Evolutionary conservation across 2,797 vertebrate genomes (phyloP), one percentile per base, ranked within the genome.

Genomic region (Aselliscus stoliczkanus): DNA sequence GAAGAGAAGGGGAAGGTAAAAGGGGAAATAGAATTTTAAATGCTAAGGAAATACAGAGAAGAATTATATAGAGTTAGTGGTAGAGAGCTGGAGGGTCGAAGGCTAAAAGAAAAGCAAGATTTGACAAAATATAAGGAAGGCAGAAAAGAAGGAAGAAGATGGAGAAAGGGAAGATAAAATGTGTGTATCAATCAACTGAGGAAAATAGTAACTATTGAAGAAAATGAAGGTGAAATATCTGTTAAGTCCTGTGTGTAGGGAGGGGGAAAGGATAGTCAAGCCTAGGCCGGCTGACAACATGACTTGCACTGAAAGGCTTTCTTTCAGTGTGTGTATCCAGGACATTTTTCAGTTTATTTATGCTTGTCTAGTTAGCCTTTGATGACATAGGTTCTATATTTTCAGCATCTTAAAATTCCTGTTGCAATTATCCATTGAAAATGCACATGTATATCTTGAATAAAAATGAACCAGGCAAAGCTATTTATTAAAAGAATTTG

Each of bases 211-310:
- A 96, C 90, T 97, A 96, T 79, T 93, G 94, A 98, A 96, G 92
- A 97, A 97, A 97, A 95, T 82, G 83, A 96, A 96, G 88, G 97
- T 83, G 96, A 98, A 98, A 96, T 93, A 98, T 98, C 96, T 97
- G 80, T 88, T 88, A 97, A 96, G 80, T 91, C 84, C 93, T 96
- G 79, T 79, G 93, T 87, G 58, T 50, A 75, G 82, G 64, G 58
- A 94, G 87, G 60, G 60, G 93, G 77, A 95, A 96, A 95, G 95
- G 95, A 94, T 93, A 98, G 97, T 92, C 96, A 93, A 92, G 70
- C 18, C 34, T 93, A 95, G 75, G 34, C 25, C 90, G 77, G 96
- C 84, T 97, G 97, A 95, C 58, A 62, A 42, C 34, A 58, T 47
- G 72, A 84, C 34, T 97, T 97, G 93, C 83, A 96, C 70, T 80